Evolutionary conservation across 1,140 invertebrate genomes (phyloP), one percentile per base, ranked within the genome.

Genomic region (Ceratina japonica): DNA sequence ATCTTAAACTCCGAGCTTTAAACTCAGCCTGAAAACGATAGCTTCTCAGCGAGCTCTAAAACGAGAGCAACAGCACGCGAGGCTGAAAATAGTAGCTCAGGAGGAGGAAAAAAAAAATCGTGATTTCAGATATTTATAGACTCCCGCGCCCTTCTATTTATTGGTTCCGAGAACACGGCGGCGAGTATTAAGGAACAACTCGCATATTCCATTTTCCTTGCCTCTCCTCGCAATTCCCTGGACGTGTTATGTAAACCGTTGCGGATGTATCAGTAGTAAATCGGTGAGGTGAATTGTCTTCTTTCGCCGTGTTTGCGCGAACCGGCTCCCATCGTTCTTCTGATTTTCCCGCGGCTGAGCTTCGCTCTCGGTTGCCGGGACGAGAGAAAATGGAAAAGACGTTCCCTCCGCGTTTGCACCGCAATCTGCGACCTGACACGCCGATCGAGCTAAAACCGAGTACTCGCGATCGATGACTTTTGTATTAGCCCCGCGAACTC

Each of bases 251-350:
- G 70, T 79, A 74, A 85, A 81, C 54, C 70, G 31, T 72, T n/a
- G 24, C 59, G 22, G 76, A 84, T 70, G 70, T 85, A 84, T 81
- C 59, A n/a, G 66, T 80, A n/a, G 66, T 80, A 22, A 20, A 73
- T 51, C 37, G 37, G 37, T 44, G 37, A 44, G 49, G 56, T 51
- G 61, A 83, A 83, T 83, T 81, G 79, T 81, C 74, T 37, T 75
- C 37, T 44, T n/a, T 54, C 69, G 37, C 65, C 51, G 54, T 78
- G 54, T 85, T 83, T 75, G 54, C 71, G 69, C 49, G 27, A 13
- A 71, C 15, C 31, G 44, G 59, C 49, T 61, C 44, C 37, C 75
- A 61, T 81, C 49, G 68, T 72, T 54, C 27, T 65, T 61, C 63
- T n/a, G 54, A 49, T 15, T 61, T 71, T 70, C 56, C 44, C 52